Percentiles rank a stretch among this genome's conserved stretches.
Conservation (phyloP, 2,888 invertebrate genomes). For the Cenopis cana region DNA sequence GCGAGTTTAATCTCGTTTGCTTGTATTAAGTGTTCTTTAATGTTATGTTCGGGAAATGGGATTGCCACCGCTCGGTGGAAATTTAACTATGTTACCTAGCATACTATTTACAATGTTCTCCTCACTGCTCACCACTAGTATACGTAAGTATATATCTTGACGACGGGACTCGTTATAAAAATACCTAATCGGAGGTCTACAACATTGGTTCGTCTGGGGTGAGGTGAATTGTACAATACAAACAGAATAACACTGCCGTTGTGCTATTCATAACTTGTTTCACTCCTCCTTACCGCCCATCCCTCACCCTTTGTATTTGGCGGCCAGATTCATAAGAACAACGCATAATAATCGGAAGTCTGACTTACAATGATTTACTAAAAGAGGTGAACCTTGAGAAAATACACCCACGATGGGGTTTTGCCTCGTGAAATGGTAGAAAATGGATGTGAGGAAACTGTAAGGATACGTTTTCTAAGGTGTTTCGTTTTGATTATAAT, state of each 20-base stretch:
- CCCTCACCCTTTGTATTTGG: neutral
- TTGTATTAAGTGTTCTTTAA: constrained; percentile 19
- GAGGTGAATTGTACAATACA: no score
- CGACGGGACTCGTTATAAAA: neutral
- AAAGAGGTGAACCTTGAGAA: neutral
- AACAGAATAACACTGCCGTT: no score
- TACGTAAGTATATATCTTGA: no score
- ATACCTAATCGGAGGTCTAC: neutral
- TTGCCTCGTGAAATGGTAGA: constrained; percentile 6
- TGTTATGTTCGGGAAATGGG: constrained; percentile 13
- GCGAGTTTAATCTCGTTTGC: constrained; percentile 24
- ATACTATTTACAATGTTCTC: neutral
- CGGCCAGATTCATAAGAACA: neutral
- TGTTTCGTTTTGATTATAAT: no score
- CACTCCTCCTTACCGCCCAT: neutral
- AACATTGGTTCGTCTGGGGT: no score
- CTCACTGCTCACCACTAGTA: neutral
- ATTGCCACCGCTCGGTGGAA: constrained; percentile 9
- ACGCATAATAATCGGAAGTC: neutral
- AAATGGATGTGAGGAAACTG: constrained; percentile 10
- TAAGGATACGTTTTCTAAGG: no score
- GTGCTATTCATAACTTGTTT: no score
- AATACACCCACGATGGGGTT: neutral
- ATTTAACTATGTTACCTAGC: constrained; percentile 11
- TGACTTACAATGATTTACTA: neutral